phyloP scores from a whole-genome alignment of 2,797 vertebrate genomes.

The Sylvilagus floridanus region DNA sequence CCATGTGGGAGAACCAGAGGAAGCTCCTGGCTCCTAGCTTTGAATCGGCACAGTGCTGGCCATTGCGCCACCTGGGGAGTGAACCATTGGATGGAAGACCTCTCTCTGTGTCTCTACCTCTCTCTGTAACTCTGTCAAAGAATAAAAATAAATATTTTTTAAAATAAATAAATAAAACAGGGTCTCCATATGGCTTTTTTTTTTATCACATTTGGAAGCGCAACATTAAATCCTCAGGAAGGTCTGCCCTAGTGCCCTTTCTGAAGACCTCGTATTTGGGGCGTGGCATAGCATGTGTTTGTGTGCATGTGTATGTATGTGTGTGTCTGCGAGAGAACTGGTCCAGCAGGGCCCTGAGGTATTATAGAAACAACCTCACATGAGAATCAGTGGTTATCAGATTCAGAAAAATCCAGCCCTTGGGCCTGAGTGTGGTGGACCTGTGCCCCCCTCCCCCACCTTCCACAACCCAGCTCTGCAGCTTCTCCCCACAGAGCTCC shows the following conservation, averaged over 20 bases:
- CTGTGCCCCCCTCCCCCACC: neutral
- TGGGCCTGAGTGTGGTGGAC: neutral
- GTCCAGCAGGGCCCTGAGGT: neutral
- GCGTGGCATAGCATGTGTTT: too few relatives aligned
- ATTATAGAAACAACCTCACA: neutral
- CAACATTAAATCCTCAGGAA: conserved; percentile 39
- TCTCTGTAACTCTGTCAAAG: too few relatives aligned
- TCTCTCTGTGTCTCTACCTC: too few relatives aligned
- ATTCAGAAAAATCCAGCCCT: neutral
- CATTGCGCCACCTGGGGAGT: too few relatives aligned
- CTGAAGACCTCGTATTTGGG: neutral
- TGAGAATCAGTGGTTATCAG: neutral
- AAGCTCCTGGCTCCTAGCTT: too few relatives aligned
- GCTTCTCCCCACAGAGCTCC: neutral
- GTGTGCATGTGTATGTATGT: neutral
- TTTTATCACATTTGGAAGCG: conserved; percentile 61
- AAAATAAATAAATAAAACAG: neutral
- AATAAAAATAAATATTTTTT: too few relatives aligned
- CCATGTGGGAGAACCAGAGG: too few relatives aligned
- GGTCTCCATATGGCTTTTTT: conserved; percentile 58
- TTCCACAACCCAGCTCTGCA: neutral
- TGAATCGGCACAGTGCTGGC: too few relatives aligned
- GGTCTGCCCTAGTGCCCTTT: neutral
- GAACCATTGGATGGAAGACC: too few relatives aligned
- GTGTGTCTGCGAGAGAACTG: neutral